Evolutionary conservation across 2,888 invertebrate genomes (phyloP).

Genomic region (Antheraea yamamai): DNA sequence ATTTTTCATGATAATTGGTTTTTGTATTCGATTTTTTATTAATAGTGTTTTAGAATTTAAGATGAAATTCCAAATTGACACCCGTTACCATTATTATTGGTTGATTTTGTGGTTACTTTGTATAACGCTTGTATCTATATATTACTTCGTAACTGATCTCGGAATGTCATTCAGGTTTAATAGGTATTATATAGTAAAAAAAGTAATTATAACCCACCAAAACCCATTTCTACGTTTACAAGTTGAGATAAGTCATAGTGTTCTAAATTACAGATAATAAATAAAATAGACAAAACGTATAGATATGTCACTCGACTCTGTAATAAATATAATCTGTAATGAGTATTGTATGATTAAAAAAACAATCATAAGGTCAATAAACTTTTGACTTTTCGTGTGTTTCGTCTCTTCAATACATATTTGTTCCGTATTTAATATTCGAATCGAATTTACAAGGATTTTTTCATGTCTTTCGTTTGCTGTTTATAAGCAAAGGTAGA

Average conservation of each 20-base stretch:
- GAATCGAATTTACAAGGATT: not conserved
- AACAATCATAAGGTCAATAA: not conserved
- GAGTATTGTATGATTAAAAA: not conserved
- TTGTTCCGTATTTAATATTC: not conserved
- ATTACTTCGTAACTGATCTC: not conserved
- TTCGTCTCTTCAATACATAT: not conserved
- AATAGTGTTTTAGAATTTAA: not conserved
- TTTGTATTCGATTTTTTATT: not conserved
- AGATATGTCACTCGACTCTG: not conserved
- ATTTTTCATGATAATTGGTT: not conserved
- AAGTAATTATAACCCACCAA: not conserved
- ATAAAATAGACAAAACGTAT: not conserved
- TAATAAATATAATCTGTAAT: not conserved
- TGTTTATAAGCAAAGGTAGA: not conserved
- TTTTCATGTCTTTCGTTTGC: not conserved
- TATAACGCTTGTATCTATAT: not conserved
- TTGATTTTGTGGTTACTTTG: not conserved
- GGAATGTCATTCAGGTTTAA: not conserved
- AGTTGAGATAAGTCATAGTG: not conserved
- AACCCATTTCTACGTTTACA: not conserved
- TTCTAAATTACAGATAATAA: not conserved
- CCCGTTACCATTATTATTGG: constrained; percentile 35
- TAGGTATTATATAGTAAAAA: not conserved
- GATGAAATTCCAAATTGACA: constrained; percentile 10
- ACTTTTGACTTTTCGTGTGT: not conserved